Conservation (phyloP, 37 sponge, comb jelly and placozoan genomes). For the Petrosia ficiformis region DNA sequence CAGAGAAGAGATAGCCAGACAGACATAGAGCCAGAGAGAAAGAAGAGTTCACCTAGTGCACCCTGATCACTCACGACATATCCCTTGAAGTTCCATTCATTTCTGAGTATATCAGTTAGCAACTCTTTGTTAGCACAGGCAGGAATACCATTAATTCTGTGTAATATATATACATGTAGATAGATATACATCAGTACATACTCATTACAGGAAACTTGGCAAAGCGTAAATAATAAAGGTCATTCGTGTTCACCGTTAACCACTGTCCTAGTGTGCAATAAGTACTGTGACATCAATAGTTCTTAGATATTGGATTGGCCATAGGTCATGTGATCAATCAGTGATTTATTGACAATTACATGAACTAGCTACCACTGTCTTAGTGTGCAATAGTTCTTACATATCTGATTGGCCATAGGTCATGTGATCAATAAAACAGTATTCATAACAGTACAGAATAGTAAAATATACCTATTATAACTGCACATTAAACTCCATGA, state of each 20-base stretch:
- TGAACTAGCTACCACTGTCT: too few relatives aligned
- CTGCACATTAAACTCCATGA: constrained; percentile 59
- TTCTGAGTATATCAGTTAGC: constrained; percentile 41
- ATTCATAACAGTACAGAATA: background rate
- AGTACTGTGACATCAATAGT: too few relatives aligned
- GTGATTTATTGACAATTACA: too few relatives aligned
- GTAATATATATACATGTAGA: background rate
- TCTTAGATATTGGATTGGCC: too few relatives aligned
- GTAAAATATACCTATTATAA: constrained; percentile 36
- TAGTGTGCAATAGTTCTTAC: too few relatives aligned
- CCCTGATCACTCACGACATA: constrained; percentile 73
- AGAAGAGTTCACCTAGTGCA: constrained; percentile 38
- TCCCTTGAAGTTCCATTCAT: constrained; percentile 58
- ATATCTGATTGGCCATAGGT: too few relatives aligned
- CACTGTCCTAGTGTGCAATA: too few relatives aligned
- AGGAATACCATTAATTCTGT: constrained; percentile 52
- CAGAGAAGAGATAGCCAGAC: background rate
- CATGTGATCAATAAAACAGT: too few relatives aligned
- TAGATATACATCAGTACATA: too few relatives aligned
- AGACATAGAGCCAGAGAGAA: background rate
- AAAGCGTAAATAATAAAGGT: background rate
- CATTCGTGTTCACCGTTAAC: too few relatives aligned
- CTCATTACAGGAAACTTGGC: background rate
- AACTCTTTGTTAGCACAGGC: constrained; percentile 61
- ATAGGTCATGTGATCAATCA: too few relatives aligned